These are phyloP conservation scores for Labeo calbasu DNA, from an alignment of 2,797 vertebrate species.

Conservation along the genomic window DNA sequence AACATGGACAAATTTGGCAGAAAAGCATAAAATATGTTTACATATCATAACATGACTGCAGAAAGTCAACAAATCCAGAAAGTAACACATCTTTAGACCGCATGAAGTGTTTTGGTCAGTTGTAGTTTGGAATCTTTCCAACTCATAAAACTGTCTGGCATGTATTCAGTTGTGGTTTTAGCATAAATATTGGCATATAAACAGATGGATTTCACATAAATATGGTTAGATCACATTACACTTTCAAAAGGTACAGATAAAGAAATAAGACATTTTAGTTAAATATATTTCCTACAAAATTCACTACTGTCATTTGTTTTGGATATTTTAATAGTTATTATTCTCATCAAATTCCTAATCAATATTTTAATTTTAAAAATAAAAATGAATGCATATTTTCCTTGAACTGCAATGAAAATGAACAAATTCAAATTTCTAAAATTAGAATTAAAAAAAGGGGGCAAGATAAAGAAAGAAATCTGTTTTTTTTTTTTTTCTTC, in stretches of 20 bases:
- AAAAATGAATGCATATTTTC: neutral
- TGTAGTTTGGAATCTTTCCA: neutral
- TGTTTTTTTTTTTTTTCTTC: no score
- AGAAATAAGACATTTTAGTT: neutral
- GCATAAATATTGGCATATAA: neutral
- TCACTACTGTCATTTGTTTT: neutral
- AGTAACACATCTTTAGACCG: neutral
- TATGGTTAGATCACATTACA: neutral
- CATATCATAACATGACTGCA: neutral
- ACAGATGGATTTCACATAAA: neutral
- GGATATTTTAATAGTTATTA: neutral
- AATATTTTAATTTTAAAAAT: neutral
- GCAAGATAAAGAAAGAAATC: neutral
- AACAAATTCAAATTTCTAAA: neutral
- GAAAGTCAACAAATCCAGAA: neutral
- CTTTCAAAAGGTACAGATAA: neutral
- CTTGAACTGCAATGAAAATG: neutral
- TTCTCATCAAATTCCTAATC: neutral
- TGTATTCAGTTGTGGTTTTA: neutral
- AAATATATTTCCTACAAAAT: neutral
- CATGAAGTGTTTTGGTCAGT: neutral
- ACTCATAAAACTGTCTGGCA: neutral
- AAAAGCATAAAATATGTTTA: conserved; percentile 7
- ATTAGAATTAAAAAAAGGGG: neutral
- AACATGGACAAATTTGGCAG: neutral